phyloP scores from a whole-genome alignment of 2,888 invertebrate species.

The Ephialtes manifestator region DNA sequence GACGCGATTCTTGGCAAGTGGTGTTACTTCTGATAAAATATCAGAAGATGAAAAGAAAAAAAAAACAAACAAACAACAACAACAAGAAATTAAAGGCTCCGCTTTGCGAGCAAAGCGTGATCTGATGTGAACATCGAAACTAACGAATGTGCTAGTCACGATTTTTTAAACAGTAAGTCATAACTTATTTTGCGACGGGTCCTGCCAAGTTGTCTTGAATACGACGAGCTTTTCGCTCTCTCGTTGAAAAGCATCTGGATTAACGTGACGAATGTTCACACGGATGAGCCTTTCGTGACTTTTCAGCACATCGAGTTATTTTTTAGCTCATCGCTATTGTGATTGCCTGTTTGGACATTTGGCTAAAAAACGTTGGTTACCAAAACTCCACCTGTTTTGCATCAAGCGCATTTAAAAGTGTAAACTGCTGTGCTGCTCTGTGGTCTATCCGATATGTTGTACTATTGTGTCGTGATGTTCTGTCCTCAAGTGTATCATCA shows the following conservation, averaged over 20 bases:
- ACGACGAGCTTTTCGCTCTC: constrained; percentile 19
- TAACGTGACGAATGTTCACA: neutral
- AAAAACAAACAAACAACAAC: neutral
- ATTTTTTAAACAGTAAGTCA: constrained; percentile 81
- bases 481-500: constrained; percentile 38
- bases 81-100: constrained; percentile 33
- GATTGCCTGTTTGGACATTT: constrained; percentile 40
- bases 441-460: constrained; percentile 23
- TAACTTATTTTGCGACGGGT: constrained; percentile 78
- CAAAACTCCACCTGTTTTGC: constrained; percentile 40
- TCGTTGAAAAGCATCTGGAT: neutral
- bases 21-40: constrained; percentile 90
- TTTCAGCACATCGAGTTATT: constrained; percentile 13
- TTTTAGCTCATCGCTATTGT: constrained; percentile 41
- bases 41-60: constrained; percentile 13
- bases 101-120: constrained; percentile 78
- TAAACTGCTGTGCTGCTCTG: constrained; percentile 26
- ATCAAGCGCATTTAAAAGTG: constrained; percentile 36
- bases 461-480: constrained; percentile 30
- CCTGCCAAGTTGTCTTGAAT: constrained; percentile 47
- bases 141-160: constrained; percentile 84
- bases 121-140: constrained; percentile 79
- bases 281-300: constrained; percentile 15
- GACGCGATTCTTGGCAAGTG: constrained; percentile 95
- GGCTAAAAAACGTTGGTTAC: constrained; percentile 44